Evolutionary conservation across 2,113 vertebrate genomes (phyloP).

Genomic region (Platichthys flesus): DNA sequence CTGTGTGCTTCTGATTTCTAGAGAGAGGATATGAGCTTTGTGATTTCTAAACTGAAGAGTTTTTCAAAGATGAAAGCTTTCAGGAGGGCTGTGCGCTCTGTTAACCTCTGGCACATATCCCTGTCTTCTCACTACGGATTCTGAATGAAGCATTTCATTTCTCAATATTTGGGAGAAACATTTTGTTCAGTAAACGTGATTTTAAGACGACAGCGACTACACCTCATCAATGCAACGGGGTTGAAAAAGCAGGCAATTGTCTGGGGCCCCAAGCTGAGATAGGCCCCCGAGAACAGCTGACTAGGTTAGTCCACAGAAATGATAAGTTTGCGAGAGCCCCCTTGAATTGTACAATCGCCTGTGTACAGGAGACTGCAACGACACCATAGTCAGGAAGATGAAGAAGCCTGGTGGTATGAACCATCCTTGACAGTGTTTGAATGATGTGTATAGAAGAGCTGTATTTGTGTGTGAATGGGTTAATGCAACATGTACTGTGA

Average conservation of each 20-base stretch:
- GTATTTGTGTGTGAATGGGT: too few species aligned
- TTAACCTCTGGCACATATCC: conserved; percentile 9
- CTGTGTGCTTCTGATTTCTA: conserved; percentile 14
- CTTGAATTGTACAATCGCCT: too few species aligned
- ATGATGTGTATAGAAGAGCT: too few species aligned
- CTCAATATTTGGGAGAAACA: background rate
- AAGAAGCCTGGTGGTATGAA: too few species aligned
- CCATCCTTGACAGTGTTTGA: too few species aligned
- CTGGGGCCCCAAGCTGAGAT: background rate
- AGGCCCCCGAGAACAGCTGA: background rate
- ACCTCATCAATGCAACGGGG: background rate
- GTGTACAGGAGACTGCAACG: too few species aligned
- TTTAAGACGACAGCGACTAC: too few species aligned
- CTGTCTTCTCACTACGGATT: background rate
- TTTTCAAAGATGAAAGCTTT: conserved; percentile 29
- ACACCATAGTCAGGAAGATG: too few species aligned
- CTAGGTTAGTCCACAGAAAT: too few species aligned
- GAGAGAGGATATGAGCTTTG: conserved; percentile 23
- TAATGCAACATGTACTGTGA: too few species aligned
- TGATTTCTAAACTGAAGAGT: conserved; percentile 1
- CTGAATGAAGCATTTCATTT: background rate
- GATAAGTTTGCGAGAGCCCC: too few species aligned
- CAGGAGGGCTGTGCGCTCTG: background rate
- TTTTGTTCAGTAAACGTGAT: background rate
- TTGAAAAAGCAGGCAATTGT: background rate